Evolutionary conservation across 2,113 vertebrate genomes (phyloP).

Genomic region (Asarcornis scutulata): DNA sequence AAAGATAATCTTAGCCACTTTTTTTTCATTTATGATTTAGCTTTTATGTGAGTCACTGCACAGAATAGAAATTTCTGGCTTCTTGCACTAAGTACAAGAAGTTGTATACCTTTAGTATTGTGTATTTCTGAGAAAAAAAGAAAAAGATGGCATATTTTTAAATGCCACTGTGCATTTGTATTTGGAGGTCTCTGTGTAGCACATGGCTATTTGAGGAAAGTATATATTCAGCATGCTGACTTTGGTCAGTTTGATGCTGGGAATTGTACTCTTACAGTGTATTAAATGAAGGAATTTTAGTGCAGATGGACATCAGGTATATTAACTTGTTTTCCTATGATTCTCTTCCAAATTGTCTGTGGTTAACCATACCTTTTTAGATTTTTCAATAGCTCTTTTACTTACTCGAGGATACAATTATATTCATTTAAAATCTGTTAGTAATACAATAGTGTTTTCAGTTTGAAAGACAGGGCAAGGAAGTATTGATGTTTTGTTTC

Average conservation of each 20-base stretch:
- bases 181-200: not conserved
- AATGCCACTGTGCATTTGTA: not conserved
- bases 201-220: not conserved
- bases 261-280: not conserved
- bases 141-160: not conserved
- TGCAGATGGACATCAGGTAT: not conserved
- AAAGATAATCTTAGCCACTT: not conserved
- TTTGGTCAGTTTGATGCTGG: not conserved
- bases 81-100: not conserved
- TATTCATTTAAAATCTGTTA: not conserved
- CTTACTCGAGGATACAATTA: not conserved
- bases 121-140: not conserved
- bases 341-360: not conserved
- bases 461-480: not conserved
- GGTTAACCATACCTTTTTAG: not conserved
- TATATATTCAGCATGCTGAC: not conserved
- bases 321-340: not conserved
- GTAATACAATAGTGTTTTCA: not conserved
- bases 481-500: constrained; percentile 24
- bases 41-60: not conserved
- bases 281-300: not conserved
- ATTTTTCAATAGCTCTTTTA: not conserved
- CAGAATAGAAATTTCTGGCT: not conserved
- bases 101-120: not conserved
- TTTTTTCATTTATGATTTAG: not conserved